A percentile compares a stretch with the other conserved stretches of the same genome.
phyloP scores from a whole-genome alignment of 1,140 invertebrate species.

The Sycobia sp. region DNA sequence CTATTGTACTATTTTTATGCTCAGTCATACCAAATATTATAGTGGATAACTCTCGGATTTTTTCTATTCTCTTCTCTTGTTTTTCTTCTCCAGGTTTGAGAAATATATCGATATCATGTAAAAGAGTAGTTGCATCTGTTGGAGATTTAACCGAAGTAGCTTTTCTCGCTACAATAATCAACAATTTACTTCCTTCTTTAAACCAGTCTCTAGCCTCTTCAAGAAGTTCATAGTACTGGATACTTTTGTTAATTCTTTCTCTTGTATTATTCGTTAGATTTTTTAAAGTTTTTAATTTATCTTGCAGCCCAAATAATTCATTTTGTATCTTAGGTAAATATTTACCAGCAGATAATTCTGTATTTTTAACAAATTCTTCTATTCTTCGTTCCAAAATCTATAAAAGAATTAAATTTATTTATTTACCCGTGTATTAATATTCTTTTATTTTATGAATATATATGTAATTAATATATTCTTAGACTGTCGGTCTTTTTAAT shows the following conservation, averaged over 20 bases:
- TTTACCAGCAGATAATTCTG: slow-evolving; percentile 68
- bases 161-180: slow-evolving; percentile 71
- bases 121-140: slow-evolving; percentile 65
- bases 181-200: slow-evolving; percentile 72
- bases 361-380: slow-evolving; percentile 72
- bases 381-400: slow-evolving; percentile 77
- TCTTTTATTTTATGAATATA: background rate
- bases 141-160: slow-evolving; percentile 70
- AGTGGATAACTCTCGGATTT: slow-evolving; percentile 69
- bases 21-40: slow-evolving; percentile 73
- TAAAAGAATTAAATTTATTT: slow-evolving; percentile 34
- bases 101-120: slow-evolving; percentile 71
- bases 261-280: slow-evolving; percentile 71
- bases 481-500: too few relatives aligned
- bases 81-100: slow-evolving; percentile 70
- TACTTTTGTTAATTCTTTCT: slow-evolving; percentile 62
- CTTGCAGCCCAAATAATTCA: slow-evolving; percentile 71
- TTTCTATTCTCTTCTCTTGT: slow-evolving; percentile 72
- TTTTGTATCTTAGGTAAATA: slow-evolving; percentile 66
- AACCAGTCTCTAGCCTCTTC: slow-evolving; percentile 75
- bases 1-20: too few relatives aligned
- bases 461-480: slow-evolving; percentile 22
- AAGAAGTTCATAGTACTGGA: slow-evolving; percentile 66
- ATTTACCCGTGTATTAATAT: slow-evolving; percentile 5
- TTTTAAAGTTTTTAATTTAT: slow-evolving; percentile 77